phyloP scores from a whole-genome alignment of 2,888 invertebrate species.

The Tupiocoris notatus region DNA sequence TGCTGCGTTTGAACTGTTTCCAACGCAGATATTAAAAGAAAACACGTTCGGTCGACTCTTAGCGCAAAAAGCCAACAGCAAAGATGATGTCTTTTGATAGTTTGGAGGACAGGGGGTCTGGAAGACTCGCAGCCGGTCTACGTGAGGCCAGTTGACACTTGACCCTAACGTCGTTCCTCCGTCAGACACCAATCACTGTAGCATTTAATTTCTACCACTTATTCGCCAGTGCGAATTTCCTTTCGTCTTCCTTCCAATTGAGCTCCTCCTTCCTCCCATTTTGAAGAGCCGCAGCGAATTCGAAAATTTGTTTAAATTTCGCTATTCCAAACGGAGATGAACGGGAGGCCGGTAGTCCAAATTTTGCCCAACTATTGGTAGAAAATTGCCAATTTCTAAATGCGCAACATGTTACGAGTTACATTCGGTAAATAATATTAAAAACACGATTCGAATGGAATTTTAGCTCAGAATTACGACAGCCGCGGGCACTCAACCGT shows the following conservation, averaged over 20 bases:
- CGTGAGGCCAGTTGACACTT: slow-evolving; percentile 46
- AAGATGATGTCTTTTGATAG: not conserved
- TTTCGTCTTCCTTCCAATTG: slow-evolving; percentile 30
- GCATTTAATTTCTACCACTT: slow-evolving; percentile 44
- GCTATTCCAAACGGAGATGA: no score
- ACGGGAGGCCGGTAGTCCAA: no score
- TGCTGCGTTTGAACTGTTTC: no score
- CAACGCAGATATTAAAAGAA: no score
- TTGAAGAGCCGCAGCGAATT: not conserved
- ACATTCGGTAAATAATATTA: no score
- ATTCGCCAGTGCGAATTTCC: slow-evolving; percentile 42
- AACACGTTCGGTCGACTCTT: no score
- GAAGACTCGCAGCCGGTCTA: slow-evolving; percentile 1
- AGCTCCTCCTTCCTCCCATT: slow-evolving; percentile 27
- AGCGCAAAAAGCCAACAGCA: not conserved
- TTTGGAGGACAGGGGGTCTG: slow-evolving; percentile 3
- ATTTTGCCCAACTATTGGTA: no score
- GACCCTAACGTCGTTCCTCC: slow-evolving; percentile 42
- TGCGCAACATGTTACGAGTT: no score
- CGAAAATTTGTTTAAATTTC: not conserved
- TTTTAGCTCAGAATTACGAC: no score
- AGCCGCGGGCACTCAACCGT: not conserved
- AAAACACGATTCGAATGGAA: no score
- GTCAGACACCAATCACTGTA: slow-evolving; percentile 45
- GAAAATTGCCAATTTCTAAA: no score